Percentiles rank a stretch among this genome's conserved stretches.
Conservation (phyloP, 1,140 invertebrate genomes). For the Lasaia peninsularis region DNA sequence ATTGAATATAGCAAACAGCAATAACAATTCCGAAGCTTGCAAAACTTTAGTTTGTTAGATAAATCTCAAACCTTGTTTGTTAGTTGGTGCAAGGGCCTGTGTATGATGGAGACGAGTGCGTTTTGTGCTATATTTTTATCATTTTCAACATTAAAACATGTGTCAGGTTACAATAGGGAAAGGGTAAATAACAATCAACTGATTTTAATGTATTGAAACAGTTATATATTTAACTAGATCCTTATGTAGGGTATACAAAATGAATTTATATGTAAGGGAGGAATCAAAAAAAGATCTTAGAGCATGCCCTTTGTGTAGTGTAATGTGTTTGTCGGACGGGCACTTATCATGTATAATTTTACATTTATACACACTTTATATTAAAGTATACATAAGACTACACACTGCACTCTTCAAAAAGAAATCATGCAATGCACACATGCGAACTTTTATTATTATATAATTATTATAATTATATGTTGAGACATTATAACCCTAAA, state of each 20-base stretch:
- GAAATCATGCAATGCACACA: slow-evolving; percentile 61
- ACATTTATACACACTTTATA: slow-evolving; percentile 16
- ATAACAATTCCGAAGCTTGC: slow-evolving; percentile 38
- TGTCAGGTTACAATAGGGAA: neutral
- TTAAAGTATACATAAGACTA: slow-evolving; percentile 20
- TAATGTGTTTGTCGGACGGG: slow-evolving; percentile 37
- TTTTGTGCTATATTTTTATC: slow-evolving; percentile 15
- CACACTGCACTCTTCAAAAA: slow-evolving; percentile 54
- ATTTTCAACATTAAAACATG: neutral
- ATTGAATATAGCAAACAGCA: slow-evolving; percentile 10
- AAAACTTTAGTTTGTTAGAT: slow-evolving; percentile 57
- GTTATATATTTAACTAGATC: slow-evolving; percentile 21
- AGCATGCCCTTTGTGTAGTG: slow-evolving; percentile 70
- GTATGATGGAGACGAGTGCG: slow-evolving; percentile 17
- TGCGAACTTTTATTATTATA: slow-evolving; percentile 48
- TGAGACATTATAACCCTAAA: slow-evolving; percentile 13
- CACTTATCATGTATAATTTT: slow-evolving; percentile 17
- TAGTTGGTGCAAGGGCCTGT: slow-evolving; percentile 31
- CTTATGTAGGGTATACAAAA: neutral
- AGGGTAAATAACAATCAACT: slow-evolving; percentile 19
- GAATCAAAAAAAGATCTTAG: slow-evolving; percentile 52
- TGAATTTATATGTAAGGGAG: slow-evolving; percentile 12
- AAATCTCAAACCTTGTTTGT: slow-evolving; percentile 33
- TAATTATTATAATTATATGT: slow-evolving; percentile 20
- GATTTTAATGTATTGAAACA: slow-evolving; percentile 2